phyloP scores from a whole-genome alignment of 2,888 invertebrate genomes.

The Amiota communis region DNA sequence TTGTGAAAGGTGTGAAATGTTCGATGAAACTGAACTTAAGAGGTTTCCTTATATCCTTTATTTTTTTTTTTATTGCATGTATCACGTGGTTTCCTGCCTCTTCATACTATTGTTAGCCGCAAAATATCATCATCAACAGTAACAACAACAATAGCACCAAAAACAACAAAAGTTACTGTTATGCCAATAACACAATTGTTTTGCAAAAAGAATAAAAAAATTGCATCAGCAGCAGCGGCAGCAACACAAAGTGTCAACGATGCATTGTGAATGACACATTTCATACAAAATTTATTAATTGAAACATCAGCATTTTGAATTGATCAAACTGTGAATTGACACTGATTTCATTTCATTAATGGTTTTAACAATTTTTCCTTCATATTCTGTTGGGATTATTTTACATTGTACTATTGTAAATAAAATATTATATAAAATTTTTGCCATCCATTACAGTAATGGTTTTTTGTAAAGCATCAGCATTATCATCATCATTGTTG shows the following conservation, averaged over 20 bases:
- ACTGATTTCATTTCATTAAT: slow-evolving; percentile 25
- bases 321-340: slow-evolving; percentile 41
- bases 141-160: not conserved
- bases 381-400: not conserved
- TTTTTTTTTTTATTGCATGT: not conserved
- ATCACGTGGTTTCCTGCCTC: not conserved
- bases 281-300: slow-evolving; percentile 51
- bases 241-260: slow-evolving; percentile 19
- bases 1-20: too few relatives aligned
- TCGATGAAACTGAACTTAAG: not conserved
- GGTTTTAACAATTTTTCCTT: not conserved
- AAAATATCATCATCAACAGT: not conserved
- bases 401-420: too few relatives aligned
- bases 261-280: slow-evolving; percentile 45
- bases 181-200: not conserved
- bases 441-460: too few relatives aligned
- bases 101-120: not conserved
- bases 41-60: not conserved
- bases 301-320: slow-evolving; percentile 41
- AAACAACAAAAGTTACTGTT: not conserved
- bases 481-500: too few relatives aligned
- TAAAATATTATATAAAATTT: too few relatives aligned
- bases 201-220: not conserved
- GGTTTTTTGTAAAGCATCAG: too few relatives aligned
- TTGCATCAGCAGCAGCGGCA: too few relatives aligned